Evolutionary conservation across 1,140 invertebrate genomes (phyloP), one percentile per base, ranked within the genome.

Genomic region (Vanessa tameamea): DNA sequence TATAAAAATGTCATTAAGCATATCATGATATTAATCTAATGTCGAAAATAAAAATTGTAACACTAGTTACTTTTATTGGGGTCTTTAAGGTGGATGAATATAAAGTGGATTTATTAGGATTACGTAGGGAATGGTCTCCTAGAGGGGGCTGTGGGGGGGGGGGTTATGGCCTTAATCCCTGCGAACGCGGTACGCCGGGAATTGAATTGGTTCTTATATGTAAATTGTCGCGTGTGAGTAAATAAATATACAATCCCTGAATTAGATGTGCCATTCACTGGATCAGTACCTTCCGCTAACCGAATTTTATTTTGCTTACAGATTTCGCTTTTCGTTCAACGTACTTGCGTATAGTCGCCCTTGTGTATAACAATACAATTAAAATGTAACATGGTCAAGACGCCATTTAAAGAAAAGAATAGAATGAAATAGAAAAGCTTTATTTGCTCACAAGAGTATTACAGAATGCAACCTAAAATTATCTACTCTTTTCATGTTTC

Each of bases 1-100:
- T 23, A 50, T 43, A 43, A 43, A 6, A 68, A 55, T 37, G 43
- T 37, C 50, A 68, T 43, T 20, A 68, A 64, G 37, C 13, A 37
- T 51, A 43, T 43, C 37, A 26, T 14, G 5, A 51, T 37, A 12
- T 57, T 43, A 11, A 6, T 43, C 66, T 57, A 12, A 68, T 50
- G 6, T 43, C 51, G 26, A 37, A 82, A 82, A 59, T 66, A 82
- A 84, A 85, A 85, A 80, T 76, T 73, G 70, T 76, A 78, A 82
- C 76, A 83, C 85, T 81, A 85, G 85, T 86, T 83, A 86, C 82
- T 89, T 92, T 89, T 90, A 91, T 91, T 90, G 83, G 76, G 79
- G 85, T 83, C 82, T 90, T 90, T 89, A 90, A 92, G 90, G 90
- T 92, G 90, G 87, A 92, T 92, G 87, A 89, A 87, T 88, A 90